These are phyloP conservation scores for Ridgeia piscesae DNA, from an alignment of 1,140 invertebrate genomes.

Conservation along the genomic window DNA sequence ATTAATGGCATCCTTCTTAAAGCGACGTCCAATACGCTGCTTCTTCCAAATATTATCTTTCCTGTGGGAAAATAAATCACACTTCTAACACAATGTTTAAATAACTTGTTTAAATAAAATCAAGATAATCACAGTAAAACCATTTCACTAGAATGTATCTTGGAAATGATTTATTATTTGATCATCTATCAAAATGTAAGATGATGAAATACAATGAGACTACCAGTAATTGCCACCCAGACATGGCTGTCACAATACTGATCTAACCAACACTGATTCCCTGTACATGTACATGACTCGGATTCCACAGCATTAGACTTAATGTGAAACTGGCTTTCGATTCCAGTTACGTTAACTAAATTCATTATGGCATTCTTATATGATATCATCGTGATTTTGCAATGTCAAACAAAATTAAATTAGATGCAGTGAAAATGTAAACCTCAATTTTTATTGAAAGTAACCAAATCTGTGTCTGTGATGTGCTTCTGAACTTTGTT, in stretches of 20 bases:
- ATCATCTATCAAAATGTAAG: too few relatives aligned
- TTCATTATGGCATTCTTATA: too few relatives aligned
- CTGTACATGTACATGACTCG: background rate
- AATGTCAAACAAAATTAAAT: too few relatives aligned
- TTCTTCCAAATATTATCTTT: background rate
- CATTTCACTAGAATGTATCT: background rate
- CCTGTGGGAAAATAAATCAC: background rate
- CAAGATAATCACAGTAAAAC: background rate
- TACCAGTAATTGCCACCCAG: too few relatives aligned
- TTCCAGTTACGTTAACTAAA: background rate
- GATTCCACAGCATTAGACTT: background rate
- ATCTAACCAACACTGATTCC: background rate
- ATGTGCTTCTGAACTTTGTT: too few relatives aligned
- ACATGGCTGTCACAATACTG: too few relatives aligned
- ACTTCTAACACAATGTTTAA: background rate
- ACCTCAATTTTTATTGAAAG: too few relatives aligned
- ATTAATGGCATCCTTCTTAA: background rate
- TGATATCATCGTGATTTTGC: too few relatives aligned
- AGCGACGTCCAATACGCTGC: background rate
- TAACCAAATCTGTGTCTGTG: too few relatives aligned
- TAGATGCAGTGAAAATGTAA: too few relatives aligned
- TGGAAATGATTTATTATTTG: background rate
- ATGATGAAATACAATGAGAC: too few relatives aligned
- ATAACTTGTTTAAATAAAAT: too few relatives aligned
- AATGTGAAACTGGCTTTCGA: background rate